Base-by-base conservation (phyloP, 2,888 invertebrate species). In the Aphodius sticticus region DNA sequence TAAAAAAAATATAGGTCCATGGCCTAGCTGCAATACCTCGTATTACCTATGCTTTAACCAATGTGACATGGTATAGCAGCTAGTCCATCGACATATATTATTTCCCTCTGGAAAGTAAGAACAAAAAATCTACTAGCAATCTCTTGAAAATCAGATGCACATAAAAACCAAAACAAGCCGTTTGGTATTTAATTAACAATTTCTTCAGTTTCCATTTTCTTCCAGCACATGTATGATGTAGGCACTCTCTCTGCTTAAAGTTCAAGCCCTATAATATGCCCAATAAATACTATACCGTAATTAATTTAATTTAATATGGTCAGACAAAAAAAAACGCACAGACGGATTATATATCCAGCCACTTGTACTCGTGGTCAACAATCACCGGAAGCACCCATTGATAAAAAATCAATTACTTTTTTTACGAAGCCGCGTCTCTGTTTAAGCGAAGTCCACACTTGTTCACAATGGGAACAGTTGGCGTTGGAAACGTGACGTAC, bases 241-340 rank as follows among this genome's bases (percentile, higher is more conserved):
- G 26, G 26, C 3, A 53, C n/a, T n/a, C n/a, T 53, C 7, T 2
- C 9, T 53, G 53, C 53, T 9, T 53, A 53, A 53, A 53, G 53
- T 12, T 9, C 4, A 2, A 53, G 12, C 53, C 53, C 53, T 53
- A 53, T 53, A 53, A 53, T 53, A 53, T 12, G 12, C 53, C 53
- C 53, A 5, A 53, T 53, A 53, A 53, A 53, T 53, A 53, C 53
- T 53, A 53, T 53, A 12, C 53, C 53, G 53, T 53, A 7, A 53
- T 53, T 53, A 53, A 53, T 53, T 53, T 53, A 53, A 53, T 53
- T 53, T 53, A 53, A 53, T 53, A 53, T 53, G 53, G 53, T 53
- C 53, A 12, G 53, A 53, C 9, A 2, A 53, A 53, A 53, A n/a
- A 53, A 12, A 53, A 26, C 26, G 3, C 53, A 53, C 53, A 53